Evolutionary conservation across 2,888 invertebrate species (phyloP).

Genomic region (Chymomyza fuscimana): DNA sequence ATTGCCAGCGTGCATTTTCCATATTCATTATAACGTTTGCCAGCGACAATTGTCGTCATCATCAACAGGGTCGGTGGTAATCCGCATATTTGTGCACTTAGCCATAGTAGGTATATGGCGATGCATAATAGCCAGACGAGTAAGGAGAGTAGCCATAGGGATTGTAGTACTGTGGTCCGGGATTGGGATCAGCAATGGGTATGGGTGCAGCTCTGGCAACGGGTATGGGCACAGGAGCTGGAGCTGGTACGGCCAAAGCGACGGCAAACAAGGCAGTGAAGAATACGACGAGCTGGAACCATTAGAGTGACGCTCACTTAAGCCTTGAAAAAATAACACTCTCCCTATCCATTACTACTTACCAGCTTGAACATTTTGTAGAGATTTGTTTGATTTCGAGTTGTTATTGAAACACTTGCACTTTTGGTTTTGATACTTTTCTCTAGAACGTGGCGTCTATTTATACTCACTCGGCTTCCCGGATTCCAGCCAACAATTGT

Average conservation of each 20-base stretch:
- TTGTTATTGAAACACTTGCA: conserved; percentile 52
- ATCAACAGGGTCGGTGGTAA: conserved; percentile 1
- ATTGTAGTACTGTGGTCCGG: conserved; percentile 71
- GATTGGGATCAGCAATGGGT: conserved; percentile 57
- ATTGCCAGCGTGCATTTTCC: conserved; percentile 54
- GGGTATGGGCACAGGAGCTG: conserved; percentile 60
- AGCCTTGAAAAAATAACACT: background rate
- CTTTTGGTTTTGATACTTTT: conserved; percentile 55
- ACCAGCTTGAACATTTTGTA: conserved; percentile 76
- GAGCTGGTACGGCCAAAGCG: conserved; percentile 66
- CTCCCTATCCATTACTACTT: conserved; percentile 32
- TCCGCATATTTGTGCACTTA: conserved; percentile 40
- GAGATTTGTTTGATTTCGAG: conserved; percentile 32
- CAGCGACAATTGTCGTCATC: conserved; percentile 27
- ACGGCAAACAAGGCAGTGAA: conserved; percentile 73
- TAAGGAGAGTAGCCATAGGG: conserved; percentile 73
- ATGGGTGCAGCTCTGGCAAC: conserved; percentile 62
- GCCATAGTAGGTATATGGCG: conserved; percentile 76
- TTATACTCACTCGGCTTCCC: conserved; percentile 58
- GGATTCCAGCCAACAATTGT: background rate
- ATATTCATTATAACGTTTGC: conserved; percentile 57
- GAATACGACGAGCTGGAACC: conserved; percentile 62
- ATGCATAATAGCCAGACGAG: conserved; percentile 60
- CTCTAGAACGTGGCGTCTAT: conserved; percentile 29
- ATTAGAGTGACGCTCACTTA: background rate